Base-by-base conservation (phyloP, 2,797 vertebrate species). In the Sebastes itinus region DNA sequence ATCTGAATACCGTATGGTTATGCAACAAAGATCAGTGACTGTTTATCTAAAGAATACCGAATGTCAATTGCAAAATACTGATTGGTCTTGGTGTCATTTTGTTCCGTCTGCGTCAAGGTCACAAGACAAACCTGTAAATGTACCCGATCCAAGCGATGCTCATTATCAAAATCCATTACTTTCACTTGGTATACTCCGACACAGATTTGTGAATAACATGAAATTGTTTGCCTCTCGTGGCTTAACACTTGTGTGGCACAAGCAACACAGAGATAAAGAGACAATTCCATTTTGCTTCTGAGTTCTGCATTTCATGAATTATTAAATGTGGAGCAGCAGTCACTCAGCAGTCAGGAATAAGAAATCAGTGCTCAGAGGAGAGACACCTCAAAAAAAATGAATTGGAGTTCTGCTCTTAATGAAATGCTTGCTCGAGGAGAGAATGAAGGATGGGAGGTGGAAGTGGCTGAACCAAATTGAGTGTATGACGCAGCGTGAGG, bases 231-330 rank as follows among this genome's bases (percentile, higher is more conserved):
- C 6, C 20, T 73, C 22, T 61, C 42, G 14, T 77, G 28, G 32
- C 12, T 3, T 28, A 64, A 81, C 28, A 49, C 38, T 28, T 30
- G 28, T 79, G 72, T 63, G 66, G 18, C 28, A 28, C 2, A 2
- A 70, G 71, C 10, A 30, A 52, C 38, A 81, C 11, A 6, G 38
- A 42, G 46, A 74, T 75, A 71, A 76, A 77, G 49, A 58, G 74
- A 85, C 23, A 58, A 68, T 84, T 77, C 6, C 33, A 68, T 68
- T 80, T 49, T 62, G 60, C 79, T 72, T 68, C 65, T 20, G 77
- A 74, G 56, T 78, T 83, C 23, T 82, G 73, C 27, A 23, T 83
- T 79, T 82, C 74, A 85, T 90, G 72, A 89, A 86, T 88, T 87
- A 85, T 87, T 90, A 74, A 91, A 85, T 69, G 59, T 49, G 23